Evolutionary conservation across 2,797 vertebrate species (phyloP).

Genomic region (Alauda arvensis): DNA sequence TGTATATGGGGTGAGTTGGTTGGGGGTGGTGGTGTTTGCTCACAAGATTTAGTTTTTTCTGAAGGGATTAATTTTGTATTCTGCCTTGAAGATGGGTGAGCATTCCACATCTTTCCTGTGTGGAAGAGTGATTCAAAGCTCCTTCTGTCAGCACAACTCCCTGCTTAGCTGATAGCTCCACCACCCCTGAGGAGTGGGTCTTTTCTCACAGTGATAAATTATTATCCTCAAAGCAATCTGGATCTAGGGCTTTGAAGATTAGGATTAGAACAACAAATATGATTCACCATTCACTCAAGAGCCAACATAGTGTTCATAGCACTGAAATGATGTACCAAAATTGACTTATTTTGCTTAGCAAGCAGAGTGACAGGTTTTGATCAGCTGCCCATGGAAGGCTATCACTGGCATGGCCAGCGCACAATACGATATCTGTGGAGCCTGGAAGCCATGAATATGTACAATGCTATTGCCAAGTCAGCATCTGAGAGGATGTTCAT

Average conservation of each 20-base stretch:
- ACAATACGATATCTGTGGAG: not conserved
- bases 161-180: not conserved
- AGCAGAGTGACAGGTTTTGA: conserved; percentile 15
- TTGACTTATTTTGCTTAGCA: conserved; percentile 47
- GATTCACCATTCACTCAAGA: not conserved
- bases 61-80: not conserved
- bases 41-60: not conserved
- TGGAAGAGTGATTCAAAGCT: not conserved
- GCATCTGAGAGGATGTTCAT: conserved; percentile 41
- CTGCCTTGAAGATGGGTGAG: not conserved
- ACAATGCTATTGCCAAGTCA: conserved; percentile 37
- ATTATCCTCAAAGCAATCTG: not conserved
- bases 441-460: conserved; percentile 31
- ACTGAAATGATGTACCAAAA: not conserved
- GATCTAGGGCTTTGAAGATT: conserved; percentile 22
- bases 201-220: not conserved
- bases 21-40: not conserved
- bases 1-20: not conserved
- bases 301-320: not conserved
- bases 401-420: not conserved
- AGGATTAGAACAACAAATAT: conserved; percentile 9
- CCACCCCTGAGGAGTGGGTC: not conserved
- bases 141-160: not conserved
- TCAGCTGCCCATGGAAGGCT: conserved; percentile 28
- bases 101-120: not conserved